These are phyloP conservation scores for Tetropium fuscum DNA, from an alignment of 2,888 invertebrate species.

Conservation along the genomic window DNA sequence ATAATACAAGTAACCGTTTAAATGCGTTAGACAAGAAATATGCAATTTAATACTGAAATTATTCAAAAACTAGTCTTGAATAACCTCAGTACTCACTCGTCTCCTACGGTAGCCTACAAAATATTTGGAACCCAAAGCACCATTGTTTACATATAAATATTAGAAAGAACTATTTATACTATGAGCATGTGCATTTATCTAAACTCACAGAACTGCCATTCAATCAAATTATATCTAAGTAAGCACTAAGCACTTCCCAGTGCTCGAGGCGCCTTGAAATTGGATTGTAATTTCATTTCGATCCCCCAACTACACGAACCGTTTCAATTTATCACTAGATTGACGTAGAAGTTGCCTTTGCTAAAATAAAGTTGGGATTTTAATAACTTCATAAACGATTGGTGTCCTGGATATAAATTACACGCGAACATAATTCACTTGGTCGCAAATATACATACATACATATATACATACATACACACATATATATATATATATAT, in stretches of 20 bases:
- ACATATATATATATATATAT: too few species aligned
- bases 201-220: constrained; percentile 4
- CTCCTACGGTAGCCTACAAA: too few species aligned
- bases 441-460: too few species aligned
- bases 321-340: constrained; percentile 1
- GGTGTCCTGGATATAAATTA: background rate
- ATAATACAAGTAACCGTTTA: too few species aligned
- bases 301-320: constrained; percentile 2
- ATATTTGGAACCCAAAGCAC: too few species aligned
- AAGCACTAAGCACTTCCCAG: constrained; percentile 1
- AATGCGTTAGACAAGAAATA: too few species aligned
- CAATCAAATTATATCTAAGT: constrained; percentile 4
- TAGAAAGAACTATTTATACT: too few species aligned
- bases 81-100: too few species aligned
- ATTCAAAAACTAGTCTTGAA: too few species aligned
- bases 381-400: constrained; percentile 10
- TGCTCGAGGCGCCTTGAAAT: constrained; percentile 16
- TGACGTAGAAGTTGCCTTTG: background rate
- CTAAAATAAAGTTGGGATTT: constrained; percentile 16
- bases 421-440: too few species aligned
- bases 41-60: too few species aligned
- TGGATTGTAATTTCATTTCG: constrained; percentile 15
- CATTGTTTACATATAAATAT: background rate
- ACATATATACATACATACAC: too few species aligned
- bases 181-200: constrained; percentile 1